Conservation (phyloP, 2,797 vertebrate genomes). For the Phoebastria nigripes region DNA sequence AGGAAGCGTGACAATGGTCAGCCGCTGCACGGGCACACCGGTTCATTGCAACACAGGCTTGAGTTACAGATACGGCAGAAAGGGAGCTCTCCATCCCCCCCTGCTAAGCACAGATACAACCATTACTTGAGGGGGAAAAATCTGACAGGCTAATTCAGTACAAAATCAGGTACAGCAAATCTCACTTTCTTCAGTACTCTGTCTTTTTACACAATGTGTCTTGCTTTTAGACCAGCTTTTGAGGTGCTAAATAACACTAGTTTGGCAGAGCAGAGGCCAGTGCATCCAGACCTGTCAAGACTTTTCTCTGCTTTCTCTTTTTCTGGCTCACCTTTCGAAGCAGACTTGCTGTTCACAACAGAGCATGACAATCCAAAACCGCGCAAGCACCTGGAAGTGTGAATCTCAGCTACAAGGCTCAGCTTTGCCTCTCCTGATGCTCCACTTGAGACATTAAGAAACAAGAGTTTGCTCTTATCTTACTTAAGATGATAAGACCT, state of each 20-base stretch:
- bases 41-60: not conserved
- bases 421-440: not conserved
- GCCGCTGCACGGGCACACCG: rapidly evolving
- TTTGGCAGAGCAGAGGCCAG: not conserved
- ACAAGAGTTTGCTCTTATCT: not conserved
- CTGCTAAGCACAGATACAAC: not conserved
- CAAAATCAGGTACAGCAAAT: not conserved
- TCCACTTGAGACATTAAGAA: not conserved
- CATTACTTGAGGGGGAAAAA: not conserved
- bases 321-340: not conserved
- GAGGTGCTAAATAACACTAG: not conserved
- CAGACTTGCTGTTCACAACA: not conserved
- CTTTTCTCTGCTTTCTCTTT: not conserved
- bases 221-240: not conserved
- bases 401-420: not conserved
- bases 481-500: not conserved
- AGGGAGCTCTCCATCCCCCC: not conserved
- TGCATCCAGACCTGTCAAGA: not conserved
- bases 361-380: not conserved
- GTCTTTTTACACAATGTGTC: not conserved
- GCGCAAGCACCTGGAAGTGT: not conserved
- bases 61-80: not conserved
- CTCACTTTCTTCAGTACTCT: not conserved
- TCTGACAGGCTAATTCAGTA: not conserved
- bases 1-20: not conserved